phyloP scores from a whole-genome alignment of 2,888 invertebrate genomes.

The Gryllus longicercus region DNA sequence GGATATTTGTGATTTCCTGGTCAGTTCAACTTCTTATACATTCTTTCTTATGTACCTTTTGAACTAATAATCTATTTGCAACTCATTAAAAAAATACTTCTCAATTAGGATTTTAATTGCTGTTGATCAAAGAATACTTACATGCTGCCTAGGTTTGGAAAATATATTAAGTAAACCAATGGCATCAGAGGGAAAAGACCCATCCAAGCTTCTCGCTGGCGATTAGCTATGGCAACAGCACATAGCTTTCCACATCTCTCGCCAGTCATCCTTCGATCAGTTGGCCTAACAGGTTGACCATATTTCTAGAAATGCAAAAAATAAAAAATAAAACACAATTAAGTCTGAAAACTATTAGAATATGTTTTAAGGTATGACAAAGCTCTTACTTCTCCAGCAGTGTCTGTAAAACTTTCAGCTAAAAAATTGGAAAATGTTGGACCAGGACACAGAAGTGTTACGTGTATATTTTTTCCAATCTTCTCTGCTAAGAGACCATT shows the following conservation, averaged over 20 bases:
- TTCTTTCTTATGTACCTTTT: conserved; percentile 22
- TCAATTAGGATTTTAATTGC: conserved; percentile 21
- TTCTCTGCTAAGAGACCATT: conserved; percentile 61
- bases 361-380: conserved; percentile 4
- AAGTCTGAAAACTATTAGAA: conserved; percentile 24
- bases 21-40: background rate
- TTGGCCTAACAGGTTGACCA: conserved; percentile 41
- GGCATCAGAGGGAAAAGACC: conserved; percentile 60
- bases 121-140: conserved; percentile 43
- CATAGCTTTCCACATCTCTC: conserved; percentile 52
- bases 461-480: conserved; percentile 55
- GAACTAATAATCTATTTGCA: background rate
- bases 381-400: conserved; percentile 54
- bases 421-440: conserved; percentile 70
- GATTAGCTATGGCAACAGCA: conserved; percentile 52
- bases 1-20: too few relatives aligned
- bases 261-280: conserved; percentile 49
- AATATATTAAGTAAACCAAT: conserved; percentile 59
- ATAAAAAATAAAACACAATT: conserved; percentile 23
- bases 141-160: conserved; percentile 52
- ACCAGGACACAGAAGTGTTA: conserved; percentile 73
- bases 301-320: conserved; percentile 42
- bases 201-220: conserved; percentile 66
- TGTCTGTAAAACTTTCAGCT: conserved; percentile 64
- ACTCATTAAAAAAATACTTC: conserved; percentile 26